Base-by-base conservation (phyloP, 2,797 vertebrate species). In the Carapus acus region DNA sequence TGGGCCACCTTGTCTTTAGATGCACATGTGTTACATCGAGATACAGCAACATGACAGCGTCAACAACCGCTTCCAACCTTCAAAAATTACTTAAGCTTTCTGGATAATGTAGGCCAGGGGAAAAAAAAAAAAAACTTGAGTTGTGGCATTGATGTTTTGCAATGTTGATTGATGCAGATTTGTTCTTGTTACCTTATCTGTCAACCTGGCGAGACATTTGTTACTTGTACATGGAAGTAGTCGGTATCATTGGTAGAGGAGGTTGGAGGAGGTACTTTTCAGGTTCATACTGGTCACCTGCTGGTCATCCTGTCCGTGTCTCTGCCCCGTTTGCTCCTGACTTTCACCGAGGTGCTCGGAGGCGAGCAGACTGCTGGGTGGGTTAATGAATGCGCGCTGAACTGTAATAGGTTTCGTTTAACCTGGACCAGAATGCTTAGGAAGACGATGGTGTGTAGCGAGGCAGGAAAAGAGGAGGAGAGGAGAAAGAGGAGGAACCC, bases 341-440 rank as follows among this genome's bases (percentile, higher is more conserved):
- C 69, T 65, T 54, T 4, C 16, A 71, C 60, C 62, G 58, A 65
- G 77, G 69, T 50, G 65, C 48, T 59, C 57, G 60, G 58, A 65
- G 16, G 18, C 46, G 70, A 66, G 74, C 65, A 74, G 76, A 78
- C 69, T 81, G 65, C 71, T 85, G 79, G 79, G 80, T 85, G 84
- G 84, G 82, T 73, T 85, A 85, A 85, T 84, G 79, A 76, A 18
- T 85, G 83, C 83, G 85, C 81, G 83, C 77, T 85, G 80, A 83
- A 85, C 83, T 87, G 82, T 85, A 83, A 85, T 83, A 83, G 78
- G 79, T 86, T 83, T 82, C 79, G 82, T 87, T 87, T 85, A 85
- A 87, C 83, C 83, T 82, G 76, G 78, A 59, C 79, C 76, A 73
- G 74, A 85, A 81, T 79, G 81, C 83, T 86, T 84, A 79, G 81